Base-by-base conservation (phyloP, 2,797 vertebrate genomes). In the Limnodromus scolopaceus region DNA sequence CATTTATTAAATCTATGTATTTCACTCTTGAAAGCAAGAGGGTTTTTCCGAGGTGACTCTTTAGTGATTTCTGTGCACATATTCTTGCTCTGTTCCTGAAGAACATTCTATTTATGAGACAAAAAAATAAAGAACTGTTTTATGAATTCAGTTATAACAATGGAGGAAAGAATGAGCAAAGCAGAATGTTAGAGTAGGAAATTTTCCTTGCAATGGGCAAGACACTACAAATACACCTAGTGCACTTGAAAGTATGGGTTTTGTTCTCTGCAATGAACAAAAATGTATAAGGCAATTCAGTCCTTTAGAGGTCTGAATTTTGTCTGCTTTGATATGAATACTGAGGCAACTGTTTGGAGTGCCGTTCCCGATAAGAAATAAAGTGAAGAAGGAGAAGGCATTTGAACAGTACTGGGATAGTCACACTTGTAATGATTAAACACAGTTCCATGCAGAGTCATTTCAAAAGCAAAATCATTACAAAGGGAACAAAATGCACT, bases 311-410 rank as follows among this genome's bases (percentile, higher is more conserved):
- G 91, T 96, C 96, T 98, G 96, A 90, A 97, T 98, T 97, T 97
- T 96, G 96, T 97, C 97, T 97, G 92, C 97, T 98, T 98, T 98
- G 97, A 98, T 98, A 98, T 96, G 95, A 97, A 96, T 93, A 97
- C 95, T 83, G 96, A 98, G 97, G 97, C 96, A 96, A 98, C 97
- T 97, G 98, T 97, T 98, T 97, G 93, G 97, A 97, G 96, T 89
- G 93, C 96, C 97, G 96, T 92, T 94, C 81, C 95, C 51, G 98
- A 98, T 98, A 98, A 98, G 96, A 96, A 97, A 97, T 86, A 91
- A 97, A 97, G 94, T 58, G 58, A 97, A 94, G 96, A 76, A 97
- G 96, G 79, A 97, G 96, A 96, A 96, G 82, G 92, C 66, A 94
- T 97, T 98, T 90, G 93, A 98, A 95, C 94, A 97, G 97, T 93